Base-by-base conservation (phyloP, 2,888 invertebrate genomes). In the Euproctis similis region DNA sequence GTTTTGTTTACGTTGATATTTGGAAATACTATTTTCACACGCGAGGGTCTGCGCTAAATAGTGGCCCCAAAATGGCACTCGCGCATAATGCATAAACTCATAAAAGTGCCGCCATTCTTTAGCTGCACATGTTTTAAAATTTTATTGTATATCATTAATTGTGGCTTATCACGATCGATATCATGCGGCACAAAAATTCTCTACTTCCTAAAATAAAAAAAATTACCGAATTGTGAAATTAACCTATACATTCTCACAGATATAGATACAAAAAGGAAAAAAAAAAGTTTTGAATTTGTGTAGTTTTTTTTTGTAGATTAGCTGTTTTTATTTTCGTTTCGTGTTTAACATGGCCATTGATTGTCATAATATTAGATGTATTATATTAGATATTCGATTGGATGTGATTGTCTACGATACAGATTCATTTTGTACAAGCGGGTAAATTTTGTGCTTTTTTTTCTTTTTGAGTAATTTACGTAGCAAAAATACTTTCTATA, bases 331-430 rank as follows among this genome's bases (percentile, higher is more conserved):
- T n/a, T n/a, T n/a, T n/a, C n/a, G 59, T 65, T 66, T 61, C 51
- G 63, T 72, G 67, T 65, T 64, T 57, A 61, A 68, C 72, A 19
- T 65, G 67, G 68, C 70, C 70, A 67, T 71, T 72, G 66, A 65
- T 69, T 73, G 74, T 76, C 75, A 75, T 75, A 72, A 75, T 75
- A 73, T 65, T 75, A 73, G 67, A 67, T 74, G 65, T 77, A 70
- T 77, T 72, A 67, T 69, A 77, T 46, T 74, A 77, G 71, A 62
- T 59, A 66, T 70, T 75, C 59, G 60, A 71, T 61, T 68, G 53
- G 54, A 61, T 68, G 40, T 51, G 36, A 64, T 63, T 54, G 60
- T 47, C 26, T 38, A 39, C 28, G 40, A 57, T 50, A 50, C 53
- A 56, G 53, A 55, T 49, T 53, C 56, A 55, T 62, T 63, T 53